Evolutionary conservation across 2,797 vertebrate genomes (phyloP), one percentile per base, ranked within the genome.

Genomic region (Semaprochilodus insignis): DNA sequence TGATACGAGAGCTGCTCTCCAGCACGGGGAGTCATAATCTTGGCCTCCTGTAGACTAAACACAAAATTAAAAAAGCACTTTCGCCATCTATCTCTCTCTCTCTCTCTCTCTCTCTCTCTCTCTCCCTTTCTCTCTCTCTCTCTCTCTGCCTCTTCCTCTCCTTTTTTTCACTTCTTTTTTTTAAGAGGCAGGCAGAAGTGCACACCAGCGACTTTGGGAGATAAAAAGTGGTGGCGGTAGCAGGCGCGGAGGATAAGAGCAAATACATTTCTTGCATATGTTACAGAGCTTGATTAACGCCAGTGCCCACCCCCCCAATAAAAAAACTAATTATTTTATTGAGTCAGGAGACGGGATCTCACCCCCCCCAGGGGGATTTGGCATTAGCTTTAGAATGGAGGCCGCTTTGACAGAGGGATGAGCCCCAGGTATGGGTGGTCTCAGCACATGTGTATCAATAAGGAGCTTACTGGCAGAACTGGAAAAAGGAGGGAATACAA

Each of bases 261-360:
- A 91, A 91, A 91, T 91, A 91, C 87, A 82, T 91, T 87, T 89
- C 88, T 90, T 91, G 92, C 93, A 94, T 94, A 94, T 95, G 92
- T 94, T 94, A 91, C 85, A 87, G 87, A 88, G 87, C 90, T 95
- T 95, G 94, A 95, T 96, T 95, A 96, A 95, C 91, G 87, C 91
- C 91, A 77, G 78, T 80, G 89, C 90, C 90, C 85, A 86, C 89
- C 90, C 88, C 88, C 54, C 52, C 25, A 52, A 34, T 31, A 65
- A 65, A 67, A 77, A 94, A 94, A 91, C 92, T 95, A 95, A 96
- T 96, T 95, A 95, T 96, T 96, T 95, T 94, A 95, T 95, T 94
- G 91, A 94, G 93, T 93, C 90, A 81, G 79, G 84, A 94, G 92
- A 92, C 86, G 67, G 92, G 92, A 94, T 94, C 90, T 92, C n/a